Evolutionary conservation across 2,113 vertebrate species (phyloP).

Genomic region (Cyphomyrus discorhynchus): DNA sequence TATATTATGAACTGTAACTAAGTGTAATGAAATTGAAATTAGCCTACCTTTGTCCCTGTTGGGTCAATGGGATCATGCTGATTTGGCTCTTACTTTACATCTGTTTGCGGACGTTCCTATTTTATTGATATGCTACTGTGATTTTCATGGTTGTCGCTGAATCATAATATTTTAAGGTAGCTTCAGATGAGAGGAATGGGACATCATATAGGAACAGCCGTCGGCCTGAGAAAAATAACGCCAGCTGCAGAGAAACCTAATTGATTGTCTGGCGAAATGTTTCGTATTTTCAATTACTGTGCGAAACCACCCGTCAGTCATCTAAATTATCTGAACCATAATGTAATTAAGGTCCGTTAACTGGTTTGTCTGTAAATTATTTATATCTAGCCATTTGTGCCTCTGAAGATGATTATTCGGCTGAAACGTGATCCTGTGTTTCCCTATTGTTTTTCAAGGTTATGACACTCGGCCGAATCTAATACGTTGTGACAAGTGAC

Average conservation of each 20-base stretch:
- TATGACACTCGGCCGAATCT: conserved; percentile 9
- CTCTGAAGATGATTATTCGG: conserved; percentile 2
- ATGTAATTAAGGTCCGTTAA: background rate
- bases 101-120: background rate
- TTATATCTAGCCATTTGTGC: background rate
- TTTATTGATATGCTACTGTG: background rate
- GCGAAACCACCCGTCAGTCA: background rate
- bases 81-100: background rate
- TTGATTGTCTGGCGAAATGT: background rate
- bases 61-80: background rate
- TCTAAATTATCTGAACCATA: background rate
- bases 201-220: background rate
- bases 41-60: background rate
- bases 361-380: background rate
- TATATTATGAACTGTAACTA: background rate
- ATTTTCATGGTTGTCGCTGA: background rate
- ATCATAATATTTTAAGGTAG: background rate
- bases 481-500: conserved; percentile 33
- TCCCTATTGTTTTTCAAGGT: background rate
- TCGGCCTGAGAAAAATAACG: background rate
- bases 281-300: background rate
- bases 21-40: background rate
- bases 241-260: background rate
- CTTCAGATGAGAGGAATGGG: background rate
- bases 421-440: background rate